Conservation (phyloP, 2,888 invertebrate genomes). For the Hydraecia micacea region DNA sequence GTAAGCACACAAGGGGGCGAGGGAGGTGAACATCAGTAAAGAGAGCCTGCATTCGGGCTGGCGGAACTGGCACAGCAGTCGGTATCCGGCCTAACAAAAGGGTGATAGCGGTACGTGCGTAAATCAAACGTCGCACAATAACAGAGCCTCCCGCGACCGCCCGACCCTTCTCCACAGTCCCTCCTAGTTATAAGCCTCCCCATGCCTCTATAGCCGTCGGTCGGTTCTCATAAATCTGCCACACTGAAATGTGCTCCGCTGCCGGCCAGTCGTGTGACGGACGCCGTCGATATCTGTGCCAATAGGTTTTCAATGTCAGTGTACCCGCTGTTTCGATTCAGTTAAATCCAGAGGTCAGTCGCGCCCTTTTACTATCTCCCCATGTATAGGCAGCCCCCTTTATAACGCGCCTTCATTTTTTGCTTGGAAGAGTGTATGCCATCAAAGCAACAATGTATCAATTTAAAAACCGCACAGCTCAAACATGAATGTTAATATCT, state of each 20-base stretch:
- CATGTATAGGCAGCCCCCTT: conserved; percentile 70
- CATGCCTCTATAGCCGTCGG: conserved; percentile 80
- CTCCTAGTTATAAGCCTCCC: conserved; percentile 80
- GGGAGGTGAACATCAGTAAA: conserved; percentile 72
- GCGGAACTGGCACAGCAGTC: conserved; percentile 87
- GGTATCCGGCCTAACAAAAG: conserved; percentile 89
- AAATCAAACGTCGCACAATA: conserved; percentile 90
- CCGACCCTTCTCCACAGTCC: conserved; percentile 78
- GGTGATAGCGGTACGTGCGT: conserved; percentile 90
- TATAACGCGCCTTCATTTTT: conserved; percentile 72
- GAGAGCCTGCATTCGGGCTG: conserved; percentile 80
- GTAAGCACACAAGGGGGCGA: conserved; percentile 39
- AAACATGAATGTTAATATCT: conserved; percentile 70
- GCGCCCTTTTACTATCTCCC: conserved; percentile 73
- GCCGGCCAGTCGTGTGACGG: conserved; percentile 79
- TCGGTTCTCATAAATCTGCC: conserved; percentile 88
- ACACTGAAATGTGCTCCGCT: conserved; percentile 85
- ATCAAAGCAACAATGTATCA: conserved; percentile 70
- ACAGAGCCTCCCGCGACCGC: conserved; percentile 84
- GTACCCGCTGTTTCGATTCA: conserved; percentile 75
- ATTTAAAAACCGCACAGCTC: conserved; percentile 67
- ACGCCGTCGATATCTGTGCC: conserved; percentile 83
- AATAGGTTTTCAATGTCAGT: conserved; percentile 83
- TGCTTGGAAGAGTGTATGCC: conserved; percentile 63
- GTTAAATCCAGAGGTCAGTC: conserved; percentile 73